Percentiles rank a stretch among this genome's conserved stretches.
Conservation (phyloP, 2,888 invertebrate species). For the Brachypalpus laphriformis region DNA sequence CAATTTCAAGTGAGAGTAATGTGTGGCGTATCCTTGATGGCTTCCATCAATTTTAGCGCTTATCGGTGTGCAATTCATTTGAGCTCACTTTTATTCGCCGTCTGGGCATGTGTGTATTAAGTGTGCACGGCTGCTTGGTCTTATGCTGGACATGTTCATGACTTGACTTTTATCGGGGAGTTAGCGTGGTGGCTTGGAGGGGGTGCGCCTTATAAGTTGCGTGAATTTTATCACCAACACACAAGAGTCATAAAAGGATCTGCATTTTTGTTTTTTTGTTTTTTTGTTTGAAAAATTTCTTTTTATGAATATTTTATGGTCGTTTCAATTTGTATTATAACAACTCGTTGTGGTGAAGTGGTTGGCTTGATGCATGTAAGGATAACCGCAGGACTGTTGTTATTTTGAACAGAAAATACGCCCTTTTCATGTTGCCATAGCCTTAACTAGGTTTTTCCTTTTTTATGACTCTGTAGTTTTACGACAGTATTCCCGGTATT, state of each 20-base stretch:
- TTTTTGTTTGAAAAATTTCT: conserved; percentile 12
- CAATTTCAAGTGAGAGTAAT: conserved; percentile 30
- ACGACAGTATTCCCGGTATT: background rate
- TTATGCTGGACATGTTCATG: conserved; percentile 9
- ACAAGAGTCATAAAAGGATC: conserved; percentile 40
- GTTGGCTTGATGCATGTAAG: conserved; percentile 10
- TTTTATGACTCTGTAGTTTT: conserved; percentile 49
- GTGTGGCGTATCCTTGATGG: conserved; percentile 26
- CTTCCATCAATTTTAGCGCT: conserved; percentile 47
- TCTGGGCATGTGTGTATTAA: background rate
- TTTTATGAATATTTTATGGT: conserved; percentile 66
- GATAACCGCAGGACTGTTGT: conserved; percentile 7
- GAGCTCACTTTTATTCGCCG: conserved; percentile 1
- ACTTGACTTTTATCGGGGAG: conserved; percentile 10
- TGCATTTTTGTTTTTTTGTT: conserved; percentile 6
- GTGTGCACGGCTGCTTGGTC: background rate
- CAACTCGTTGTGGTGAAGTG: conserved; percentile 16
- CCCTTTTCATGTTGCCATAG: conserved; percentile 47
- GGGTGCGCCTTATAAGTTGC: conserved; percentile 25
- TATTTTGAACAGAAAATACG: conserved; percentile 32
- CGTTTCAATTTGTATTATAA: conserved; percentile 45
- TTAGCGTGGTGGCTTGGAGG: background rate
- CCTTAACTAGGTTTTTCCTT: conserved; percentile 22
- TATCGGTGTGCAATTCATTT: conserved; percentile 44
- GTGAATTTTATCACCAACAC: conserved; percentile 52